Evolutionary conservation across 2,113 vertebrate genomes (phyloP).

Genomic region (Tupaia chinensis): DNA sequence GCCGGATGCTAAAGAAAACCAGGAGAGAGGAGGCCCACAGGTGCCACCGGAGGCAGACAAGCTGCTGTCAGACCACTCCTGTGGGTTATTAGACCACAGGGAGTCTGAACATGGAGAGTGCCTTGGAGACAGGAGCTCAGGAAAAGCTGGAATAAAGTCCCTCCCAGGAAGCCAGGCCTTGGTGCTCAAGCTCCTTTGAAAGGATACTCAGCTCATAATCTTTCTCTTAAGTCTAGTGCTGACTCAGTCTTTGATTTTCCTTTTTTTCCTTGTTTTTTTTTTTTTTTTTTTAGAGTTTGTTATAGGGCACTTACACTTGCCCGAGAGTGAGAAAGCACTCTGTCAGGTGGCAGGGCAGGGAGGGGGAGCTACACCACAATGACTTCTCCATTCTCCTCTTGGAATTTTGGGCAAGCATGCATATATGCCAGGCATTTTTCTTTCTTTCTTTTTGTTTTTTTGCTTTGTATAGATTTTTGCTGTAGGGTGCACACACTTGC

Average conservation of each 20-base stretch:
- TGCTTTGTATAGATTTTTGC: too few relatives aligned
- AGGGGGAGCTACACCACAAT: too few relatives aligned
- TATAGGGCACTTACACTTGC: too few relatives aligned
- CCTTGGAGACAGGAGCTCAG: accelerated
- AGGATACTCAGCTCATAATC: accelerated
- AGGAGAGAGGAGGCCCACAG: accelerated
- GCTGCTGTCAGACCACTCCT: accelerated
- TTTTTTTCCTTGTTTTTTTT: neutral
- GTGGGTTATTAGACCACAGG: accelerated
- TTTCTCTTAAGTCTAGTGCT: neutral
- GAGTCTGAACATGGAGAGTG: accelerated
- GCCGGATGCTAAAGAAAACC: neutral
- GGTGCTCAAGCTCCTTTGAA: accelerated
- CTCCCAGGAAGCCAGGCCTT: neutral
- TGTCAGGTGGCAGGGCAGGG: too few relatives aligned
- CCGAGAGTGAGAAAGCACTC: too few relatives aligned
- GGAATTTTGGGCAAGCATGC: too few relatives aligned
- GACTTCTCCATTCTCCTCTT: too few relatives aligned
- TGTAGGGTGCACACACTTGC: too few relatives aligned
- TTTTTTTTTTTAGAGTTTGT: neutral
- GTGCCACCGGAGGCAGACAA: accelerated
- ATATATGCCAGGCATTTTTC: too few relatives aligned
- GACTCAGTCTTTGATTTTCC: neutral
- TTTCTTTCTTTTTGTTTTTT: too few relatives aligned
- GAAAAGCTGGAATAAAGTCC: accelerated